Base-by-base conservation (phyloP, 2,888 invertebrate species). In the Ectemnius continuus region DNA sequence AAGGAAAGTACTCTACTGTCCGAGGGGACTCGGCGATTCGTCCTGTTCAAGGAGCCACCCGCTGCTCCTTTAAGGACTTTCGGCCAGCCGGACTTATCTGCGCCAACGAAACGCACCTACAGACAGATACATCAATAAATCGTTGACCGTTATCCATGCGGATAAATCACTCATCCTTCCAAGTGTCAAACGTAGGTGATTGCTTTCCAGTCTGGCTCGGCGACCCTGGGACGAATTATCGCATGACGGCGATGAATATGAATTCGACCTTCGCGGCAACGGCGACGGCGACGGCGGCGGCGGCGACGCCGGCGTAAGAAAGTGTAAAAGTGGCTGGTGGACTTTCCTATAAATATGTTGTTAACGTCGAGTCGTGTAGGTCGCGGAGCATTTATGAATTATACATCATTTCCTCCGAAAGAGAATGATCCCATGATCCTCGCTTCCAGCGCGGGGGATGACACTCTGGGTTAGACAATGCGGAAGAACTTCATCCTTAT, bases 341-440 rank as follows among this genome's bases (percentile, higher is more conserved):
- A 61, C 59, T 64, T 73, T 71, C 71, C 79, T 79, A 76, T 73
- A 72, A 81, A 79, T 73, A 71, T 56, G 60, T 75, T 73, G 60
- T 73, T 71, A 36, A 36, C 36, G 36, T 36, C 61, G 48, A 36
- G 46, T 36, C 23, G 71, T 45, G 67, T 66, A 76, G 73, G 14
- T 64, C 72, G 58, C 20, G 48, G 14, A 67, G 68, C 57, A 70
- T 79, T 70, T 73, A 76, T 78, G 79, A 78, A 78, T 79, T 73
- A 79, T 79, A 58, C 70, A 81, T 68, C 68, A 67, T 57, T 46
- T 26, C 14, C 60, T 23, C 20, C 28, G 66, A 60, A 67, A 69
- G 56, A 36, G 61, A 52, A 69, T 36, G 36, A 36, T 11, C 8
- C 36, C 28, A 18, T 28, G 23, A 26, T 64, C 36, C 28, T 8